A percentile compares a stretch with the other conserved stretches of the same genome.
phyloP scores from a whole-genome alignment of 2,888 invertebrate genomes.

The Noctua janthe region DNA sequence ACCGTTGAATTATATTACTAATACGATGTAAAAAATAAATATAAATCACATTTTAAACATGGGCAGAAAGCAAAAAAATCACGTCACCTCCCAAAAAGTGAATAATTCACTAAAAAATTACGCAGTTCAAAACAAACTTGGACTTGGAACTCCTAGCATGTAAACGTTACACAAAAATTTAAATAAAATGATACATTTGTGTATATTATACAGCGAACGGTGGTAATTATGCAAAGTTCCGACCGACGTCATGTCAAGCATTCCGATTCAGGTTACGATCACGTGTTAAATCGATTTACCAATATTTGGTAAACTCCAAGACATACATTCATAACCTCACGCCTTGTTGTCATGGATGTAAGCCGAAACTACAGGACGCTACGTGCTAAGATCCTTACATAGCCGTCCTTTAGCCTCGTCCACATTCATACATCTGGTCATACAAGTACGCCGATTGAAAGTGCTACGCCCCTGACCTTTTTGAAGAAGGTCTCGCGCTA shows the following conservation, averaged over 20 bases:
- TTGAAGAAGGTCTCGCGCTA: not conserved
- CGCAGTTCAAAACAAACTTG: conserved; percentile 13
- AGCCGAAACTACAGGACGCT: not conserved
- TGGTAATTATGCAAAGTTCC: conserved; percentile 51
- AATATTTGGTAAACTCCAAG: conserved; percentile 27
- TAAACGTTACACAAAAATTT: conserved; percentile 22
- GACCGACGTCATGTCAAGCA: conserved; percentile 53
- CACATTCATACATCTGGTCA: not conserved
- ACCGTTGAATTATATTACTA: not conserved
- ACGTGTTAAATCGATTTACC: conserved; percentile 45
- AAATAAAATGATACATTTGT: conserved; percentile 36
- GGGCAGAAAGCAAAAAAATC: not conserved
- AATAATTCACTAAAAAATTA: not conserved
- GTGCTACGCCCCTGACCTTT: not conserved
- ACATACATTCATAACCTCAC: not conserved
- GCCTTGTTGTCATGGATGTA: not conserved
- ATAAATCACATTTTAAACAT: not conserved
- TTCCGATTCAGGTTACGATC: conserved; percentile 55
- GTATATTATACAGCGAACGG: conserved; percentile 49
- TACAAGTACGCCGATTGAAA: not conserved
- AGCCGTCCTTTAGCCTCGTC: not conserved
- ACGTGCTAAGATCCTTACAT: not conserved
- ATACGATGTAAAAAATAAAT: not conserved
- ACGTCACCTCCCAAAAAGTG: not conserved
- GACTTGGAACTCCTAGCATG: conserved; percentile 16